Conservation (phyloP, 2,888 invertebrate genomes). For the Lasioglossum malachurum region DNA sequence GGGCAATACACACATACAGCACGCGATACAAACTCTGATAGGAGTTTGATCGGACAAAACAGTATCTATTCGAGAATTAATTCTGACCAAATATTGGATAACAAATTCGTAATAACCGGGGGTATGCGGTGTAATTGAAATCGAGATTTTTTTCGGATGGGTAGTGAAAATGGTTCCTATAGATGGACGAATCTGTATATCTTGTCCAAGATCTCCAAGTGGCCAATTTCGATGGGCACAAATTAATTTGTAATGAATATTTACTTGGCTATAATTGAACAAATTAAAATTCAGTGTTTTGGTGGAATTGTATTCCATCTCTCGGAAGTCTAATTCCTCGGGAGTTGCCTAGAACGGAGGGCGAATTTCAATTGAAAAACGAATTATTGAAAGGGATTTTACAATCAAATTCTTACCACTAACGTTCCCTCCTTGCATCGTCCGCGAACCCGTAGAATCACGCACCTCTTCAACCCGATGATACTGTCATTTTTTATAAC, state of each 20-base stretch:
- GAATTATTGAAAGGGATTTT: slow-evolving; percentile 1
- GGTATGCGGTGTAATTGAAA: slow-evolving; percentile 76
- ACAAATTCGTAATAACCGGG: slow-evolving; percentile 78
- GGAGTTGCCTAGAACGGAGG: slow-evolving; percentile 79
- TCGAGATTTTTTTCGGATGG: slow-evolving; percentile 73
- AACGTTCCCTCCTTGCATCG: slow-evolving; percentile 54
- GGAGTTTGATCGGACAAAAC: slow-evolving; percentile 59
- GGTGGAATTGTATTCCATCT: slow-evolving; percentile 67
- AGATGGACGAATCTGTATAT: slow-evolving; percentile 72
- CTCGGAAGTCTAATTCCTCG: slow-evolving; percentile 79
- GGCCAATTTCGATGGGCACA: slow-evolving; percentile 63
- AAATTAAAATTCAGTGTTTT: slow-evolving; percentile 79
- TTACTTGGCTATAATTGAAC: slow-evolving; percentile 84
- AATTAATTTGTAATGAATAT: slow-evolving; percentile 80
- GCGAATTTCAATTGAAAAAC: not conserved
- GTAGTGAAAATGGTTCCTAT: slow-evolving; percentile 76
- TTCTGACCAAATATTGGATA: slow-evolving; percentile 80
- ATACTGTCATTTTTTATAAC: slow-evolving; percentile 18
- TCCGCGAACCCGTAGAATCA: slow-evolving; percentile 48
- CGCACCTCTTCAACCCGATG: slow-evolving; percentile 36
- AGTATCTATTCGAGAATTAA: slow-evolving; percentile 65
- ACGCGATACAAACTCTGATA: slow-evolving; percentile 72
- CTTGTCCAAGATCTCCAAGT: slow-evolving; percentile 56
- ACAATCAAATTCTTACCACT: slow-evolving; percentile 35
- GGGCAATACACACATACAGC: slow-evolving; percentile 80